Evolutionary conservation across 1,140 invertebrate species (phyloP).

Genomic region (Monomorium pharaonis): DNA sequence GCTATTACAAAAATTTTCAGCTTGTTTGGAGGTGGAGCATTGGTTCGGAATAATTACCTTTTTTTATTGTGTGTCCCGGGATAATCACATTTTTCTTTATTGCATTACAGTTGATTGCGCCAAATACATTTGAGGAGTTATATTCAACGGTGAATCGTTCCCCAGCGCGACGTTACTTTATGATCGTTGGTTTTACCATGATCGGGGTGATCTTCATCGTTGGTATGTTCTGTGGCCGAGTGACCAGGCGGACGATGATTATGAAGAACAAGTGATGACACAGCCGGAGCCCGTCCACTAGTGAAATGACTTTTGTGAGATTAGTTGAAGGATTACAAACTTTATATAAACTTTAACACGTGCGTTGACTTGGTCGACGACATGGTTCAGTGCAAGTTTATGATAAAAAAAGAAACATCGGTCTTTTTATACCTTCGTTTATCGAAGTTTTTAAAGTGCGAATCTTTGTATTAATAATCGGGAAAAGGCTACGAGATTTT

Average conservation of each 20-base stretch:
- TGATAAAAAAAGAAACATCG: slow-evolving; percentile 1
- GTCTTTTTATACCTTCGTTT: slow-evolving; percentile 63
- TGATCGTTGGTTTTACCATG: slow-evolving; percentile 89
- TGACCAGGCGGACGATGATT: slow-evolving; percentile 89
- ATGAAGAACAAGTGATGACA: slow-evolving; percentile 89
- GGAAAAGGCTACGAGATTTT: neutral
- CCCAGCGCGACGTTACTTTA: slow-evolving; percentile 92
- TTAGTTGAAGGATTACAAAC: slow-evolving; percentile 28
- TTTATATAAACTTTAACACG: slow-evolving; percentile 32
- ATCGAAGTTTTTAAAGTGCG: slow-evolving; percentile 37
- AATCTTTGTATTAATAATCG: slow-evolving; percentile 43
- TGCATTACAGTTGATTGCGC: slow-evolving; percentile 83
- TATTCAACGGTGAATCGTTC: slow-evolving; percentile 89
- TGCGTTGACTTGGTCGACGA: neutral
- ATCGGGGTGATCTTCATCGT: slow-evolving; percentile 92
- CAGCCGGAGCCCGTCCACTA: slow-evolving; percentile 53
- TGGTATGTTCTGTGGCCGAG: slow-evolving; percentile 93
- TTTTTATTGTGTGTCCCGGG: neutral
- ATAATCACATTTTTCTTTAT: neutral
- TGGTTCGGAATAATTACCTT: no score
- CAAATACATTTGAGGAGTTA: slow-evolving; percentile 90
- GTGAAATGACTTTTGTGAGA: slow-evolving; percentile 40
- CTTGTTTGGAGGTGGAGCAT: no score
- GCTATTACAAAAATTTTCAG: no score
- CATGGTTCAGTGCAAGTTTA: slow-evolving; percentile 17